phyloP scores from a whole-genome alignment of 2,113 vertebrate genomes.

The Pholis gunnellus region DNA sequence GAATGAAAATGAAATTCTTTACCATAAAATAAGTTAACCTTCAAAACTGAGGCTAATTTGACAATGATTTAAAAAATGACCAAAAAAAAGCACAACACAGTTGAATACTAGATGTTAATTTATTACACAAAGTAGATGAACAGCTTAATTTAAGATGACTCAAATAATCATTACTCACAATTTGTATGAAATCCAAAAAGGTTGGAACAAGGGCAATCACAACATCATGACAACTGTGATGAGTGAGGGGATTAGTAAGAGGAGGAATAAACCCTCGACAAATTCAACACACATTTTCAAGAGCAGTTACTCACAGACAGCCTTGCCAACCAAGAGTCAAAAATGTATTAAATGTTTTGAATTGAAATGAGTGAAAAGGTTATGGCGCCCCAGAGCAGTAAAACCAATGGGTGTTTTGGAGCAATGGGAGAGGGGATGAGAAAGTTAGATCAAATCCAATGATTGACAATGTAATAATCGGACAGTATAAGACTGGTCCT shows the following conservation, averaged over 20 bases:
- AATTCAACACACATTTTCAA: slow-evolving; percentile 14
- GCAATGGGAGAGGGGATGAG: neutral
- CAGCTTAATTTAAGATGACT: slow-evolving; percentile 41
- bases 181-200: slow-evolving; percentile 43
- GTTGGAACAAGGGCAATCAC: slow-evolving; percentile 39
- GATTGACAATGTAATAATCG: slow-evolving; percentile 1
- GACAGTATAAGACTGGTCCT: slow-evolving; percentile 4
- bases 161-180: slow-evolving; percentile 51
- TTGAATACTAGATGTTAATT: slow-evolving; percentile 49
- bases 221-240: slow-evolving; percentile 17
- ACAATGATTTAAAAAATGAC: neutral
- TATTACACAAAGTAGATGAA: slow-evolving; percentile 60
- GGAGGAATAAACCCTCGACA: neutral
- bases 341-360: neutral
- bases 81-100: slow-evolving; percentile 33
- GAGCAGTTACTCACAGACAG: slow-evolving; percentile 17
- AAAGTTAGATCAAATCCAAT: neutral
- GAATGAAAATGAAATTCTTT: neutral
- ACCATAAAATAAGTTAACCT: neutral
- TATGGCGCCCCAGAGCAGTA: neutral
- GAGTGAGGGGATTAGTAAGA: slow-evolving; percentile 18
- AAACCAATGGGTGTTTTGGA: neutral
- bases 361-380: slow-evolving; percentile 1
- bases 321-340: neutral
- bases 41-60: neutral